Evolutionary conservation across 1,140 invertebrate species (phyloP), one percentile per base, ranked within the genome.

Genomic region (Drosophila yakuba): DNA sequence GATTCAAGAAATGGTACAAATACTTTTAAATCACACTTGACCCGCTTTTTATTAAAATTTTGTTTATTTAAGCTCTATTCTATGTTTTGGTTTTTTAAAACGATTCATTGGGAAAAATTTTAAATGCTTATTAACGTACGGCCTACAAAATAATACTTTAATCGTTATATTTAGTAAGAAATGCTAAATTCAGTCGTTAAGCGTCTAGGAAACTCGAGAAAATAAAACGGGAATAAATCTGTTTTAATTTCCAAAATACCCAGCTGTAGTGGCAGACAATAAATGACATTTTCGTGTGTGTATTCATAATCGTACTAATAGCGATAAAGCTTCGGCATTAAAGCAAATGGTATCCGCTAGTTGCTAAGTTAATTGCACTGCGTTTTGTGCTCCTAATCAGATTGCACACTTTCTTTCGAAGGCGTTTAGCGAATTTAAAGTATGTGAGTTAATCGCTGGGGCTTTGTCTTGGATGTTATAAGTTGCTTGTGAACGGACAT

Each of bases 361-460:
- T 51, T 50, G 44, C 25, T 32, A n/a, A 41, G n/a, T 66, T 64
- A 67, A 67, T 52, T 62, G 23, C 61, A 41, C 25, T 57, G 20
- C 51, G 51, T 71, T 71, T 57, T 32, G 43, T 23, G 41, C 44
- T 35, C 41, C 39, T 39, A 69, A 48, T 69, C 28, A 35, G 68
- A 72, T 72, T 72, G 43, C 51, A 48, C 64, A 47, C 47, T 48
- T 71, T 71, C 23, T 48, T 71, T 71, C 23, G 50, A 35, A 36
- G 35, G 7, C 2, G 28, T 38, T 36, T 44, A 51, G 36, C 28
- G 61, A 3, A 50, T 50, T 71, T 58, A 50, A 68, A 58, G 41
- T 57, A 50, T 25, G 44, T 14, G 32, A 72, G 25, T 58, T 48
- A 71, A 51, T 52, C 4, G 41, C 10, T 17, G 52, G 38, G 10